Evolutionary conservation across 2,888 invertebrate genomes (phyloP).

Genomic region (Pegoplata infirma): DNA sequence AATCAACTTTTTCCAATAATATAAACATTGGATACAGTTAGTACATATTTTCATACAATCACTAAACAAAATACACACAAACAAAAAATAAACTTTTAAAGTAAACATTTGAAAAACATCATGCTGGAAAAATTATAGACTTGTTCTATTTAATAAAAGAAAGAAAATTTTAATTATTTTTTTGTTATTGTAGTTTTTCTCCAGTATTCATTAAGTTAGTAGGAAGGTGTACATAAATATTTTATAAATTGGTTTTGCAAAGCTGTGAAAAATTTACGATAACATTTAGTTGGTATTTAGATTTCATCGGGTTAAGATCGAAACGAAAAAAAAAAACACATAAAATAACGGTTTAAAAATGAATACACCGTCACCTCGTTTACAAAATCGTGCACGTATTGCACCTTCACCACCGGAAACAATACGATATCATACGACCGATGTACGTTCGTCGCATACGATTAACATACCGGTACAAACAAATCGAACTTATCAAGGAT

Average conservation of each 20-base stretch:
- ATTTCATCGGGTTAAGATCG: constrained; percentile 38
- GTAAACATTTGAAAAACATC: constrained; percentile 48
- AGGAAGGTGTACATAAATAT: constrained; percentile 30
- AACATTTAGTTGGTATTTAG: constrained; percentile 44
- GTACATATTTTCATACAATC: constrained; percentile 36
- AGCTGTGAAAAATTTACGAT: constrained; percentile 25
- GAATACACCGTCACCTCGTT: constrained; percentile 69
- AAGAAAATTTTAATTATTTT: background rate
- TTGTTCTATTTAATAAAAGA: constrained; percentile 43
- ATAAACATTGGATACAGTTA: background rate
- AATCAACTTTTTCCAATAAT: constrained; percentile 23
- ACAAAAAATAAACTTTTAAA: constrained; percentile 31
- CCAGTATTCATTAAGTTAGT: too few species aligned
- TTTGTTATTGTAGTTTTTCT: constrained; percentile 22
- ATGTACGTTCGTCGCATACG: constrained; percentile 66
- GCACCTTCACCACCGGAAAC: constrained; percentile 51
- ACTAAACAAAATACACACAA: constrained; percentile 38
- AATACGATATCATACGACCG: constrained; percentile 64
- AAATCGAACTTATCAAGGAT: constrained; percentile 69
- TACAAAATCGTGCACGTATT: constrained; percentile 70
- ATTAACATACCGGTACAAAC: constrained; percentile 56
- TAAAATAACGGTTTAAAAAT: constrained; percentile 58
- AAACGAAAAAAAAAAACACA: background rate
- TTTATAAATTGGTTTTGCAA: constrained; percentile 33
- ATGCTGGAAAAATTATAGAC: constrained; percentile 54